phyloP scores from a whole-genome alignment of 2,888 invertebrate species.

The Megalurothrips usitatus region DNA sequence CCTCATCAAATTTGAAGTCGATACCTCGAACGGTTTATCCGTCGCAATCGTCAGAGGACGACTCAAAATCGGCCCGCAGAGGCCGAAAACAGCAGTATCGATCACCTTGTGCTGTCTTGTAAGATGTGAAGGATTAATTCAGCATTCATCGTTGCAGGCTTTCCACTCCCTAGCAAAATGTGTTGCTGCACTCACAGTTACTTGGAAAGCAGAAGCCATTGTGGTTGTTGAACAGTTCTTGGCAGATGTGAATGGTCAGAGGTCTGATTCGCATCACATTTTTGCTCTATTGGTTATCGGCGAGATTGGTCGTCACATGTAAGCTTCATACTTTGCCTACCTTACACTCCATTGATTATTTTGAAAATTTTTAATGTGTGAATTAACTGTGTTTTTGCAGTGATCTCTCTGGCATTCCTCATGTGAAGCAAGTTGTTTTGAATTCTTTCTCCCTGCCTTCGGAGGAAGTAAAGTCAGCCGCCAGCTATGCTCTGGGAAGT shows the following conservation, averaged over 20 bases:
- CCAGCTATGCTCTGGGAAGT: slow-evolving; percentile 93
- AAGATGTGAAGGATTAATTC: background rate
- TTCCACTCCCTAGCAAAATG: slow-evolving; percentile 96
- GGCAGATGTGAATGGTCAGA: slow-evolving; percentile 65
- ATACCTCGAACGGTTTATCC: too few species aligned
- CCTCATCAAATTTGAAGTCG: too few species aligned
- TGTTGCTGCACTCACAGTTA: slow-evolving; percentile 86
- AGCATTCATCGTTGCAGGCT: slow-evolving; percentile 51
- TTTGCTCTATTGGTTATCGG: slow-evolving; percentile 93
- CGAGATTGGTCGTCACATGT: slow-evolving; percentile 93
- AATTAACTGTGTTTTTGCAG: slow-evolving; percentile 45
- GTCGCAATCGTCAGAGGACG: too few species aligned
- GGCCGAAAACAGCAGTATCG: too few species aligned
- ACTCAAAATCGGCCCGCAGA: too few species aligned
- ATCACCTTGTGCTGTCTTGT: background rate
- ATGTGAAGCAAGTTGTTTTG: slow-evolving; percentile 72
- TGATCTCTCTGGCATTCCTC: slow-evolving; percentile 68
- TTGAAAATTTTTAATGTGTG: slow-evolving; percentile 22
- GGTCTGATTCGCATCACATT: slow-evolving; percentile 76
- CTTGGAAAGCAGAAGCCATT: slow-evolving; percentile 66
- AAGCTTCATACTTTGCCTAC: slow-evolving; percentile 46
- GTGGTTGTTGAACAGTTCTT: slow-evolving; percentile 63
- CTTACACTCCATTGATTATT: slow-evolving; percentile 9
- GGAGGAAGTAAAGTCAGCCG: slow-evolving; percentile 96
- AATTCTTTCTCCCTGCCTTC: slow-evolving; percentile 85